Evolutionary conservation across 2,888 invertebrate species (phyloP).

Genomic region (Parnassius apollo): DNA sequence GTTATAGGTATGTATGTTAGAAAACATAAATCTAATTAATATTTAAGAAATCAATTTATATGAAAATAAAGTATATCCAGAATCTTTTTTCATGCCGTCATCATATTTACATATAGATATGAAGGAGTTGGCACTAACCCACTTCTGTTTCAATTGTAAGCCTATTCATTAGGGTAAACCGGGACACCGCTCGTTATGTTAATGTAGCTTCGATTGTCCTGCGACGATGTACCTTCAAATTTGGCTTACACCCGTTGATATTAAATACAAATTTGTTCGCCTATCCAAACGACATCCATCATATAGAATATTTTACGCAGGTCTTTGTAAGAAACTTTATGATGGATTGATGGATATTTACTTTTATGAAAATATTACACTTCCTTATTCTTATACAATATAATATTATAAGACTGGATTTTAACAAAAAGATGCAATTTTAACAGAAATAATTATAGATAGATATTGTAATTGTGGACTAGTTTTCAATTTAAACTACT

Average conservation of each 20-base stretch:
- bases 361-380: no score
- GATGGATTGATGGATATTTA: no score
- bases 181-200: slow-evolving; percentile 63
- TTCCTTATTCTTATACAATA: no score
- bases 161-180: slow-evolving; percentile 64
- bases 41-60: no score
- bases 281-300: slow-evolving; percentile 22
- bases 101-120: slow-evolving; percentile 38
- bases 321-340: no score
- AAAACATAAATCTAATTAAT: no score
- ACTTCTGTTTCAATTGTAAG: slow-evolving; percentile 67
- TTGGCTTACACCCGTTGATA: slow-evolving; percentile 27
- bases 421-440: no score
- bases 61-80: background rate
- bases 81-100: slow-evolving; percentile 12
- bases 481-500: no score
- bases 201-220: slow-evolving; percentile 52
- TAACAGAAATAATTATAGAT: no score
- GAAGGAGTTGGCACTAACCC: slow-evolving; percentile 39
- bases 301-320: slow-evolving; percentile 12
- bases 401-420: no score
- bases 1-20: no score
- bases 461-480: no score
- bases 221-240: slow-evolving; percentile 26
- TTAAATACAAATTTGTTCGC: slow-evolving; percentile 27